Evolutionary conservation across 2,888 invertebrate species (phyloP).

Genomic region (Napeogenes inachia): DNA sequence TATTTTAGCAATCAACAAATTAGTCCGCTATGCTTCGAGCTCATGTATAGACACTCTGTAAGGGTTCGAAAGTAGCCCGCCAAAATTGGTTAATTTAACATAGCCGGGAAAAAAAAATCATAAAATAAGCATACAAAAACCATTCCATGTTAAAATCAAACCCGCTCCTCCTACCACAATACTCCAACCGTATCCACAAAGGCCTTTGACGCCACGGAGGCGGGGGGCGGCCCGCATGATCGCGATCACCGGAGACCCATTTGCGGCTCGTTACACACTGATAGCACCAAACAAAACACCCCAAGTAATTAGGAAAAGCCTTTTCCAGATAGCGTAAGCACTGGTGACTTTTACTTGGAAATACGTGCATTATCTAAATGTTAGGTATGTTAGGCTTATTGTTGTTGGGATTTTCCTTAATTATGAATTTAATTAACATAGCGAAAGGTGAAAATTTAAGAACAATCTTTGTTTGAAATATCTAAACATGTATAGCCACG

Average conservation of each 20-base stretch:
- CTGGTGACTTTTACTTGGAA: conserved; percentile 37
- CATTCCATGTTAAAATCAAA: background rate
- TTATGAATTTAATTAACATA: background rate
- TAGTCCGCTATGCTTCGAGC: no score
- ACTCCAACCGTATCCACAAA: conserved; percentile 56
- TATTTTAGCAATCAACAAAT: no score
- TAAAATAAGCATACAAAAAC: no score
- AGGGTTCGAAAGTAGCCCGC: no score
- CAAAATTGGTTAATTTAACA: no score
- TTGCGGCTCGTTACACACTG: conserved; percentile 76
- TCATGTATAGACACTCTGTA: no score
- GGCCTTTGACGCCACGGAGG: conserved; percentile 68
- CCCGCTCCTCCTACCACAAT: conserved; percentile 42
- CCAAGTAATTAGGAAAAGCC: conserved; percentile 76
- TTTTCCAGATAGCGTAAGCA: conserved; percentile 74
- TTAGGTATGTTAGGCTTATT: background rate
- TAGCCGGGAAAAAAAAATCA: no score
- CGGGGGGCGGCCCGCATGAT: conserved; percentile 71
- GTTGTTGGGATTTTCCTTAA: background rate
- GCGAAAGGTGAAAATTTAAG: no score
- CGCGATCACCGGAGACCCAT: conserved; percentile 73
- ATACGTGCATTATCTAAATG: conserved; percentile 9
- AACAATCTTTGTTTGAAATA: background rate
- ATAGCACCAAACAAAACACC: conserved; percentile 77
- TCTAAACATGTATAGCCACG: no score